Base-by-base conservation (phyloP, 1,140 invertebrate genomes). In the Bombus sibiricus region DNA sequence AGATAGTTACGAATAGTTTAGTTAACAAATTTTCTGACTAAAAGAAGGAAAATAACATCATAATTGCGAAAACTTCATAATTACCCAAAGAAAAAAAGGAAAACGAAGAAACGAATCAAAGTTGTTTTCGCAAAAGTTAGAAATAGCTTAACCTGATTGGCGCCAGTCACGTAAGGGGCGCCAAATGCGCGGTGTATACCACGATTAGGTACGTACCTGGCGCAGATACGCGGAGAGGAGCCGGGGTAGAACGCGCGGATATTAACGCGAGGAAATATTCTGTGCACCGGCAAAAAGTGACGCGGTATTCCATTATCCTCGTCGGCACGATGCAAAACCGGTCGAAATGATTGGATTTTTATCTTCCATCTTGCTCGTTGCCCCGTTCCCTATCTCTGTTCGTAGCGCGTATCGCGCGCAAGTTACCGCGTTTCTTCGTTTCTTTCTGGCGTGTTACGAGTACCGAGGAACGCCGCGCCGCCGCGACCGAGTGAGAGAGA, bases 321-420 rank as follows among this genome's bases (percentile, higher is more conserved):
- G 92, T 91, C 91, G 89, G 91, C 84, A 74, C 89, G 92, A 93
- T 92, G 92, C 93, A 93, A 94, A 93, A 94, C 92, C 94, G 92
- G 92, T 93, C 92, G 93, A 94, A 94, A 94, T 92, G 93, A 94
- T 94, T 94, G 93, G 93, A 94, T 94, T 94, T 94, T 94, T 93
- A 94, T 94, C 90, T 92, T 78, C 71, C 91, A 85, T 92, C 92
- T 88, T 77, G 88, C 77, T 88, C 73, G 57, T n/a, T 66, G 69
- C 41, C 71, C 22, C 69, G n/a, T 57, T 72, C 82, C n/a, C 73
- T n/a, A 47, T 81, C 77, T 76, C 77, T 39, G n/a, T 87, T 57
- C 69, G 53, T 62, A 53, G 18, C 73, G 62, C 22, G 47, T 81
- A 73, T 77, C 74, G 69, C 69, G 41, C 71, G 57, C 79, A 43